These are phyloP conservation scores for Porites evermanni DNA, from an alignment of 92 coral and sea anemone species.

Conservation along the genomic window DNA sequence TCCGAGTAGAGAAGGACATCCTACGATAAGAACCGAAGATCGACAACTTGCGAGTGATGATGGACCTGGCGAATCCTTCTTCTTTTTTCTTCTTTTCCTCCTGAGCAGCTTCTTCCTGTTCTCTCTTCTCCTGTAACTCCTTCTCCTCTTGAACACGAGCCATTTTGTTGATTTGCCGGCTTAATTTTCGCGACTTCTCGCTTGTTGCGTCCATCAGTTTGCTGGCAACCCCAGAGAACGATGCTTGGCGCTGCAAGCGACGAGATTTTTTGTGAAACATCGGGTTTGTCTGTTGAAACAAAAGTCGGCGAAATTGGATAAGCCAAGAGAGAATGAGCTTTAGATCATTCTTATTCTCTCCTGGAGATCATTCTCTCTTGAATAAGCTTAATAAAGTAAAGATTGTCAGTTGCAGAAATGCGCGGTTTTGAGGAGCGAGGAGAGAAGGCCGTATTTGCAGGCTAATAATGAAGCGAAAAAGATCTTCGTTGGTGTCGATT, in stretches of 20 bases:
- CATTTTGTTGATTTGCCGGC: slow-evolving; percentile 57
- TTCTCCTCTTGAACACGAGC: slow-evolving; percentile 55
- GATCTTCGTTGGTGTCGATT: no score
- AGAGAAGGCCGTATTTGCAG: no score
- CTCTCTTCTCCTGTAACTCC: slow-evolving; percentile 32
- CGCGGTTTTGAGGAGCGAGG: no score
- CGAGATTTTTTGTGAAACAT: slow-evolving; percentile 21
- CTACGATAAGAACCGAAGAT: slow-evolving; percentile 50
- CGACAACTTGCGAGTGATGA: slow-evolving; percentile 29
- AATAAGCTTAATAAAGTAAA: no score
- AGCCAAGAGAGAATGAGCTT: no score
- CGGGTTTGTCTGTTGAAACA: slow-evolving; percentile 31
- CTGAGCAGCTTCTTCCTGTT: slow-evolving; percentile 29
- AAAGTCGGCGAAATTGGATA: neutral
- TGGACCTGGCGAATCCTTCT: slow-evolving; percentile 30
- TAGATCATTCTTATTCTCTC: no score
- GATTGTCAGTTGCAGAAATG: no score
- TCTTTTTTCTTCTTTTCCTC: slow-evolving; percentile 28
- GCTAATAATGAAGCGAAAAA: no score
- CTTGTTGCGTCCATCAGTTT: slow-evolving; percentile 61
- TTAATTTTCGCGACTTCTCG: slow-evolving; percentile 53
- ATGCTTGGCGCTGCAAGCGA: slow-evolving; percentile 42
- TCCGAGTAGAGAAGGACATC: slow-evolving; percentile 1
- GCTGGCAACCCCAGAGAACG: slow-evolving; percentile 56
- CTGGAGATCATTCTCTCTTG: no score